These are phyloP conservation scores for Silurus lanzhouensis DNA, from an alignment of 2,797 vertebrate genomes.

Conservation along the genomic window DNA sequence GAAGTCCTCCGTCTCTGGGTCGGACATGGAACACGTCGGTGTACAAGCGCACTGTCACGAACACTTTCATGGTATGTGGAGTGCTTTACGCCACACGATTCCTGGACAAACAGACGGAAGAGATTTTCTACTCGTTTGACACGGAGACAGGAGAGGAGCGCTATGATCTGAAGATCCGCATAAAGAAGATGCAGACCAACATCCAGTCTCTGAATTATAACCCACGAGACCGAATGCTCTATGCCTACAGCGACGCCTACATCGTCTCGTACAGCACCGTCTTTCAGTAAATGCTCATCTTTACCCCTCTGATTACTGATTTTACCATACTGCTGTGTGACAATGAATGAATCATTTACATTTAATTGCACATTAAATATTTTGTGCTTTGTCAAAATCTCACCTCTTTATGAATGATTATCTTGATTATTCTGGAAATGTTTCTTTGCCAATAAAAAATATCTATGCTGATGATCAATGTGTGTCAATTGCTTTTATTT, in stretches of 20 bases:
- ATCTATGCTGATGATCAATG: neutral
- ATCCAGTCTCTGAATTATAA: constrained; percentile 51
- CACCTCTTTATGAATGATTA: neutral
- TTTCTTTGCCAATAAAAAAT: neutral
- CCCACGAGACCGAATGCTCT: constrained; percentile 45
- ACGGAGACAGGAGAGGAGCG: constrained; percentile 65
- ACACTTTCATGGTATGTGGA: constrained; percentile 74
- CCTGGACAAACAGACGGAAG: constrained; percentile 60
- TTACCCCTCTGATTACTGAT: neutral
- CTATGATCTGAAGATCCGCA: constrained; percentile 64
- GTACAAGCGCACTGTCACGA: constrained; percentile 67
- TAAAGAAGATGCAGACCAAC: constrained; percentile 68
- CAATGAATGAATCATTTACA: too few species aligned
- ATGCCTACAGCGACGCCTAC: constrained; percentile 44
- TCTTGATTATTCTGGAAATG: neutral
- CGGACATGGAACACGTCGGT: constrained; percentile 70
- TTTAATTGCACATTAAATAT: too few species aligned
- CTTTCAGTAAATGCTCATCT: constrained; percentile 17
- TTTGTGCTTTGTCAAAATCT: neutral
- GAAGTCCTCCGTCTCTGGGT: constrained; percentile 29
- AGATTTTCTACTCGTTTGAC: constrained; percentile 76
- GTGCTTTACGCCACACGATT: constrained; percentile 73
- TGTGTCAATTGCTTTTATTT: neutral
- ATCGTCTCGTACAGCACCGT: constrained; percentile 35
- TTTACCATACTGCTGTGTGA: too few species aligned